Percentiles rank a stretch among this genome's conserved stretches.
Conservation (phyloP, 2,888 invertebrate species). For the Petrophora chlorosata region DNA sequence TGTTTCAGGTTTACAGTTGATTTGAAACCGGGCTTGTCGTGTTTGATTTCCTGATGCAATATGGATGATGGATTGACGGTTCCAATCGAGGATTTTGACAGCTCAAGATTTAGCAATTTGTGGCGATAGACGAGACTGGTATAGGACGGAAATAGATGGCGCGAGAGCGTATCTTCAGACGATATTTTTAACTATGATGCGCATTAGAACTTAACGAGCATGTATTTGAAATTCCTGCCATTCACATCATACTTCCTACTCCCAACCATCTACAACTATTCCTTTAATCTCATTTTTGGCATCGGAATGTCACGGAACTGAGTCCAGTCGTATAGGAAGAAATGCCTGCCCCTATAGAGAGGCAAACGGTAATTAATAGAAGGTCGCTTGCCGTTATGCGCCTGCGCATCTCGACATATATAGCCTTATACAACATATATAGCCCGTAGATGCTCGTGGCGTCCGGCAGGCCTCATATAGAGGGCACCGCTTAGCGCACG, state of each 20-base stretch:
- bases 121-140: not conserved
- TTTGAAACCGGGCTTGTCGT: constrained; percentile 17
- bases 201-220: too few species aligned
- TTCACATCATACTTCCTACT: not conserved
- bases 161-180: too few species aligned
- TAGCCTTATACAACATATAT: constrained; percentile 30
- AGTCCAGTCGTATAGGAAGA: constrained; percentile 41
- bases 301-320: constrained; percentile 37
- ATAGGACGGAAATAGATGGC: too few species aligned
- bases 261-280: constrained; percentile 11
- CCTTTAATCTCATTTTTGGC: constrained; percentile 22
- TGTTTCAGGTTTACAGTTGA: constrained; percentile 29
- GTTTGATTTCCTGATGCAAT: constrained; percentile 12
- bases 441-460: constrained; percentile 40
- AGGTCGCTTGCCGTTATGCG: constrained; percentile 73
- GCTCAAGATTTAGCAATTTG: not conserved
- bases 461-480: constrained; percentile 69
- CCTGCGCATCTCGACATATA: constrained; percentile 70
- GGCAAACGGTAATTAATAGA: constrained; percentile 78
- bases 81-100: not conserved
- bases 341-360: constrained; percentile 58
- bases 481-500: constrained; percentile 35
- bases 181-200: too few species aligned
- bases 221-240: not conserved
- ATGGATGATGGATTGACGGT: not conserved